phyloP scores from a whole-genome alignment of 92 coral and sea anemone genomes.

The Bergia sp. region DNA sequence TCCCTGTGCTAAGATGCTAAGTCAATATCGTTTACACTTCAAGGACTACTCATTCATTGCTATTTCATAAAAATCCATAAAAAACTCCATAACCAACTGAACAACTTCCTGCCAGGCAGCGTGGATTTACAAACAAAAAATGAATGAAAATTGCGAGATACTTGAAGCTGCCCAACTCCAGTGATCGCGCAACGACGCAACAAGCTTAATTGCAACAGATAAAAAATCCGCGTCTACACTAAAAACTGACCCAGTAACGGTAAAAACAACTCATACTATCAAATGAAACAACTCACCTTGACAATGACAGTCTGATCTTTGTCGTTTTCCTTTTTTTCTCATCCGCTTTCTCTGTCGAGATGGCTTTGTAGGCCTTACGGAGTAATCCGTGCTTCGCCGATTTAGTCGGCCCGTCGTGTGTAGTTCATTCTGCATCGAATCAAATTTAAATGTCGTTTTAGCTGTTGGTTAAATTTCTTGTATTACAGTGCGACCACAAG shows the following conservation, averaged over 20 bases:
- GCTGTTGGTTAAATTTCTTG: neutral
- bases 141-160: conserved; percentile 33
- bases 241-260: neutral
- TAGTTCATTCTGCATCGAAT: conserved; percentile 28
- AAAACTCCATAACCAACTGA: conserved; percentile 43
- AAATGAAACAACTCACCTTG: conserved; percentile 41
- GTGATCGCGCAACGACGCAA: conserved; percentile 9
- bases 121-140: conserved; percentile 14
- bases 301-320: conserved; percentile 1
- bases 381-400: conserved; percentile 55
- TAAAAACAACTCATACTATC: conserved; percentile 13
- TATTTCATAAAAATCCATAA: conserved; percentile 44
- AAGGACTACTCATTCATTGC: conserved; percentile 44
- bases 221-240: conserved; percentile 6
- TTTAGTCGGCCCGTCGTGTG: conserved; percentile 41
- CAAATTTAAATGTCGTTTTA: conserved; percentile 42
- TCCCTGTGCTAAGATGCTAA: conserved; percentile 37
- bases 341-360: conserved; percentile 38
- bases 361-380: conserved; percentile 51
- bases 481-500: conserved; percentile 24
- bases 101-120: conserved; percentile 48
- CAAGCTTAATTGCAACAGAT: conserved; percentile 32
- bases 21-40: conserved; percentile 46
- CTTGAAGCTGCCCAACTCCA: neutral
- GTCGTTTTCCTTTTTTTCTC: conserved; percentile 38